Percentiles rank a stretch among this genome's conserved stretches.
These are phyloP conservation scores for Drosophila ironensis DNA, from an alignment of 1,140 invertebrate genomes.

Conservation along the genomic window DNA sequence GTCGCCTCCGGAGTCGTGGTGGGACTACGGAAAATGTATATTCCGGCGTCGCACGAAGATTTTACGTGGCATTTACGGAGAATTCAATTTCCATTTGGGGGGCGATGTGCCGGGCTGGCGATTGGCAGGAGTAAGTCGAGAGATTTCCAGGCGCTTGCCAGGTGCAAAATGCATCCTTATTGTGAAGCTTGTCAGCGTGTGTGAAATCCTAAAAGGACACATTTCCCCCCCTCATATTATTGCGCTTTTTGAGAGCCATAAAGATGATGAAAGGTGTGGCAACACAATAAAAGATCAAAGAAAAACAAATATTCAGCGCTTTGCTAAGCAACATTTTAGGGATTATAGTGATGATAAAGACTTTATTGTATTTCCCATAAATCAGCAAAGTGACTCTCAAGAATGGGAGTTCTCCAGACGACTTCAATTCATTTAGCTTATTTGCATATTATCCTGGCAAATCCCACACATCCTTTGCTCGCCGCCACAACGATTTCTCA, in stretches of 20 bases:
- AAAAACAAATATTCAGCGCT: too few species aligned
- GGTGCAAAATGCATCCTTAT: slow-evolving; percentile 15
- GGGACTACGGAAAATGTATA: background rate
- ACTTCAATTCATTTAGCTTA: slow-evolving; percentile 16
- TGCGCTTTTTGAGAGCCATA: background rate
- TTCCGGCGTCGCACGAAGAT: slow-evolving; percentile 1
- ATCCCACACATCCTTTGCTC: slow-evolving; percentile 18
- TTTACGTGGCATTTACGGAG: slow-evolving; percentile 35
- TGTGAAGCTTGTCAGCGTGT: slow-evolving; percentile 4
- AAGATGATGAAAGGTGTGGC: background rate
- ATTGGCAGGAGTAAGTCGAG: background rate
- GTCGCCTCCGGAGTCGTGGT: background rate
- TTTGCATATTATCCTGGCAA: slow-evolving; percentile 20
- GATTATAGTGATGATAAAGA: too few species aligned
- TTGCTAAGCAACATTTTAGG: too few species aligned
- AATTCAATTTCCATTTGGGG: slow-evolving; percentile 48
- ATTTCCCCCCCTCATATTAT: slow-evolving; percentile 4
- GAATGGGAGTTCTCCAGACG: background rate
- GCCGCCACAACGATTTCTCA: too few species aligned
- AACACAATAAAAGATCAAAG: background rate
- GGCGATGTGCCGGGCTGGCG: slow-evolving; percentile 7
- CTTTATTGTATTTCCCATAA: too few species aligned
- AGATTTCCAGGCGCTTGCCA: slow-evolving; percentile 10
- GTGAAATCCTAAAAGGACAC: background rate
- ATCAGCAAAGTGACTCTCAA: background rate